phyloP scores from a whole-genome alignment of 2,888 invertebrate genomes.

The Harpagoxenus sublaevis region DNA sequence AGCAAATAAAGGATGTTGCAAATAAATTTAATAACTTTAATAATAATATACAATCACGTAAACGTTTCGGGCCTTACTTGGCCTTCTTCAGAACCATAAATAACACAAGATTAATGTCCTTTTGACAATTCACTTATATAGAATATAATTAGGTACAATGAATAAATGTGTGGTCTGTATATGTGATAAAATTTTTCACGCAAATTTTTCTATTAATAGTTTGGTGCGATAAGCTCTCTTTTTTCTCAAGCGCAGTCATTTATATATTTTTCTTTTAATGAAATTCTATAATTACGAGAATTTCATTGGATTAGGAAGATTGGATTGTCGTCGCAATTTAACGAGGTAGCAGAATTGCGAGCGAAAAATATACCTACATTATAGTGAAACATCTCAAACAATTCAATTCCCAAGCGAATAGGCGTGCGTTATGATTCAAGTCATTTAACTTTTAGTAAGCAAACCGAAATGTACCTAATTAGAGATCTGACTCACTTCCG shows the following conservation, averaged over 20 bases:
- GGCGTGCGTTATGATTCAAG: conserved; percentile 26
- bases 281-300: background rate
- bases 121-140: background rate
- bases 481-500: conserved; percentile 20
- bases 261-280: background rate
- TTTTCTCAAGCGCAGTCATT: background rate
- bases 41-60: too few relatives aligned
- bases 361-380: background rate
- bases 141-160: background rate
- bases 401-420: conserved; percentile 7
- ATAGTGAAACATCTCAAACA: background rate
- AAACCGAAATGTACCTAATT: conserved; percentile 20
- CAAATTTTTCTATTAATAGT: background rate
- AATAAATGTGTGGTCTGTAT: background rate
- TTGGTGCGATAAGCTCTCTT: background rate
- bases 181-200: background rate
- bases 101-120: background rate
- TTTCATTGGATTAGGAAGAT: background rate
- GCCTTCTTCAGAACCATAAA: too few relatives aligned
- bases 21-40: too few relatives aligned
- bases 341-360: background rate
- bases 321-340: background rate
- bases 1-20: too few relatives aligned
- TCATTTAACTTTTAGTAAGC: conserved; percentile 26
- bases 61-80: too few relatives aligned